Evolutionary conservation across 2,113 vertebrate genomes (phyloP), one percentile per base, ranked within the genome.

Genomic region (Dicrurus megarhynchus): DNA sequence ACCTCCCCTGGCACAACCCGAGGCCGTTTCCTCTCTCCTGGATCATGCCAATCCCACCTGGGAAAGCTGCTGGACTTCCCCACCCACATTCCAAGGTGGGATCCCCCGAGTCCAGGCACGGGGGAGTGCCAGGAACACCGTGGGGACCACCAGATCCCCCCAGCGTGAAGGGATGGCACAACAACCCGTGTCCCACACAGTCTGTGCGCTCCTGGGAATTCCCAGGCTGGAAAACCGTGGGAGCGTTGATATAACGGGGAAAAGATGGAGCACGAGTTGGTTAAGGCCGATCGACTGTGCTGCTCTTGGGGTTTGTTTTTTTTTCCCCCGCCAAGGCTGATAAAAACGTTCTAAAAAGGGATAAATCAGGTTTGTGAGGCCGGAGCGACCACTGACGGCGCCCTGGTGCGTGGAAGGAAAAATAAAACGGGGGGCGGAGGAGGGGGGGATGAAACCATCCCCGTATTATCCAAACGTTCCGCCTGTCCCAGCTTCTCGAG

Each of bases 391-490:
- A 1, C 7, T 10, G 8, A 2, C 4, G 15, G 35, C n/a, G n/a
- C n/a, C n/a, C n/a, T n/a, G n/a, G n/a, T n/a, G n/a, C n/a, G n/a
- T n/a, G n/a, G n/a, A n/a, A n/a, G n/a, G n/a, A n/a, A n/a, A n/a
- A n/a, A n/a, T n/a, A n/a, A n/a, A n/a, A n/a, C n/a, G n/a, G n/a
- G n/a, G n/a, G n/a, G n/a, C n/a, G n/a, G n/a, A n/a, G n/a, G n/a
- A n/a, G n/a, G n/a, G n/a, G n/a, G n/a, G n/a, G n/a, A n/a, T n/a
- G n/a, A n/a, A n/a, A n/a, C n/a, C n/a, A n/a, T n/a, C n/a, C n/a
- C n/a, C n/a, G n/a, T n/a, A n/a, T n/a, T n/a, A n/a, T 16, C 21
- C 3, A 2, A 8, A 3, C 21, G 0, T 0, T 0, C 15, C 3
- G 12, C 10, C 24, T 6, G 1, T 9, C 3, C 35, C 67, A 9